Evolutionary conservation across 2,113 vertebrate genomes (phyloP).

Genomic region (Macroglossus sobrinus): DNA sequence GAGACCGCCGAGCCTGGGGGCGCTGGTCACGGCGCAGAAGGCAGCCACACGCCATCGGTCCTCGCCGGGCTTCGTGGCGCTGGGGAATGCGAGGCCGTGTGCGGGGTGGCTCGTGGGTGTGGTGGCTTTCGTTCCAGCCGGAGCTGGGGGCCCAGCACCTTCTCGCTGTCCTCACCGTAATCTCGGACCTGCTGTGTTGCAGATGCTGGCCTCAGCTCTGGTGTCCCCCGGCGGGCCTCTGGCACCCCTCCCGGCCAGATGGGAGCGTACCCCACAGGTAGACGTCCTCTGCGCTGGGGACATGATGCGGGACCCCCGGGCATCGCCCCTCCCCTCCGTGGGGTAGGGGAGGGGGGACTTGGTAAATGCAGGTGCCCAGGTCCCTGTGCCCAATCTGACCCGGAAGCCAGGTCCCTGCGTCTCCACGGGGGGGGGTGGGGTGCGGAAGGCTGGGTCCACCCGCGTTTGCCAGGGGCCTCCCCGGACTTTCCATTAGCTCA

Average conservation of each 20-base stretch:
- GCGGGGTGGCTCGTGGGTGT: neutral
- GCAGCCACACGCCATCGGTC: accelerated
- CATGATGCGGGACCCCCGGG: neutral
- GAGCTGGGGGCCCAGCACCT: accelerated
- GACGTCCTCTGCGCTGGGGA: neutral
- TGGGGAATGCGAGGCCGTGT: accelerated
- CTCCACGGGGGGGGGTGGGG: neutral
- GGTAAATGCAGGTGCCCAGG: accelerated
- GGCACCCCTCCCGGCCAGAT: neutral
- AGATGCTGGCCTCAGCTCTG: accelerated
- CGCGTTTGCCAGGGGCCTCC: neutral
- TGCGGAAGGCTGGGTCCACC: accelerated
- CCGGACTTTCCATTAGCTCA: neutral
- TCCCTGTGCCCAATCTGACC: accelerated
- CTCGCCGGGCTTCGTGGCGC: accelerated
- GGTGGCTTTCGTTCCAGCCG: neutral
- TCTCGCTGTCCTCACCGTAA: neutral
- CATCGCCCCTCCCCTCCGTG: accelerated
- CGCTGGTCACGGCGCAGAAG: accelerated
- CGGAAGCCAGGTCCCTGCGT: neutral
- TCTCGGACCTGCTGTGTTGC: neutral
- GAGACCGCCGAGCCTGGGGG: accelerated
- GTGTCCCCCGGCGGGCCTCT: accelerated
- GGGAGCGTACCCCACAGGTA: constrained; percentile 27
- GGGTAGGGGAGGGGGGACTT: accelerated